Evolutionary conservation across 1,140 invertebrate genomes (phyloP).

Genomic region (Globodera rostochiensis): DNA sequence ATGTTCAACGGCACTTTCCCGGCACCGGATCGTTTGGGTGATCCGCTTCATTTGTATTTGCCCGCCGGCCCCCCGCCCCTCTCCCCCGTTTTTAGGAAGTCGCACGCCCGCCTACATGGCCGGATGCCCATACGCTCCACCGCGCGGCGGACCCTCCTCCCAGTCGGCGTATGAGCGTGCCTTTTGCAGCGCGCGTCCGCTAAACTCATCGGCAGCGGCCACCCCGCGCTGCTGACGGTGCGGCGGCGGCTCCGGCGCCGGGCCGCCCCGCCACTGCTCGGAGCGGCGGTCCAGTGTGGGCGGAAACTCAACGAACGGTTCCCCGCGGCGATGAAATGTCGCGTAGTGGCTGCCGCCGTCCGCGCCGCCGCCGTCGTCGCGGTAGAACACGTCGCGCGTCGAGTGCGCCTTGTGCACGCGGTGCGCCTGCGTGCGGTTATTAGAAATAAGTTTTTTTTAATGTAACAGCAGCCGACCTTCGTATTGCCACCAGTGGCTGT

Average conservation of each 20-base stretch:
- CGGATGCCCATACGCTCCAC: constrained; percentile 14
- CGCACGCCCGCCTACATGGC: background rate
- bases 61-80: background rate
- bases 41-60: background rate
- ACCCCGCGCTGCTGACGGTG: constrained; percentile 33
- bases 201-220: constrained; percentile 16
- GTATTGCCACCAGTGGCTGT: background rate
- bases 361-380: constrained; percentile 33
- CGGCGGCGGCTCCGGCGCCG: constrained; percentile 49
- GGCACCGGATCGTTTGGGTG: too few species aligned
- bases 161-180: constrained; percentile 50
- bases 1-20: too few species aligned
- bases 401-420: constrained; percentile 44
- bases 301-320: constrained; percentile 61
- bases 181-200: constrained; percentile 33
- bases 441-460: background rate
- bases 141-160: constrained; percentile 34
- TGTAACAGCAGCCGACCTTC: constrained; percentile 29
- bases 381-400: constrained; percentile 55
- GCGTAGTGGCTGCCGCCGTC: constrained; percentile 44
- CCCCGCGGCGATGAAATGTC: constrained; percentile 42
- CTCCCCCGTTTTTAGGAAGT: background rate
- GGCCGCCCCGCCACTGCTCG: constrained; percentile 29
- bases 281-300: constrained; percentile 54
- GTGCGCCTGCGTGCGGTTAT: constrained; percentile 28